phyloP scores from a whole-genome alignment of 2,113 vertebrate genomes.

The Lutjanus erythropterus region DNA sequence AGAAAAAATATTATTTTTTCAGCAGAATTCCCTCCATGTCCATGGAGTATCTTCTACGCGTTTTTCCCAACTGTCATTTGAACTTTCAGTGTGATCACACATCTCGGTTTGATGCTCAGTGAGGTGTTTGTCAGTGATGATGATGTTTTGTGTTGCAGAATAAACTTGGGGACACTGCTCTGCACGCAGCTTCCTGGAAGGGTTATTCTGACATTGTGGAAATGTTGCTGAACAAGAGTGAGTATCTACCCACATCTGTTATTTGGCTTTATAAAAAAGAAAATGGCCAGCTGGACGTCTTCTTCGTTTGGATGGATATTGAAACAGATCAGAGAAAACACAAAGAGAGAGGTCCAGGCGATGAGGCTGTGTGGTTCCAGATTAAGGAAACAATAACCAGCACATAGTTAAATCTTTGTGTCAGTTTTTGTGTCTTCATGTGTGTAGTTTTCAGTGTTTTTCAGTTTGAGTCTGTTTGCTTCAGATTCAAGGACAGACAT shows the following conservation, averaged over 20 bases:
- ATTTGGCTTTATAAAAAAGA: constrained; percentile 1
- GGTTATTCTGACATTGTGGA: constrained; percentile 98
- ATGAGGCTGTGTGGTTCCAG: neutral
- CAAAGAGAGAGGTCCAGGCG: neutral
- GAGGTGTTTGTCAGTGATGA: neutral
- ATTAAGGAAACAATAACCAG: neutral
- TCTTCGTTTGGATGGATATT: neutral
- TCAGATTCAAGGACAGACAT: constrained; percentile 93
- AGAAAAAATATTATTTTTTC: no score
- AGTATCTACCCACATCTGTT: constrained; percentile 17
- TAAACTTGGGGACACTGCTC: constrained; percentile 95
- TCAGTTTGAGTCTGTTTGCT: constrained; percentile 19
- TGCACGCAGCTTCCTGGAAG: constrained; percentile 98
- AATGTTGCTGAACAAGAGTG: constrained; percentile 94
- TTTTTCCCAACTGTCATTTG: no score
- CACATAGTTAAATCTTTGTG: neutral
- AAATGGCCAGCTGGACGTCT: neutral
- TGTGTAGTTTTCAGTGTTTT: neutral
- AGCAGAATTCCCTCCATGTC: no score
- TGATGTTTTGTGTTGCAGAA: constrained; percentile 85
- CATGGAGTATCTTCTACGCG: neutral
- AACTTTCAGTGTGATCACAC: neutral
- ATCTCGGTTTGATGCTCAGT: neutral
- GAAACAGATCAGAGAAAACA: neutral
- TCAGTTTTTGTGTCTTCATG: neutral